Conservation (phyloP, 2,888 invertebrate species). For the Apeira syringaria region DNA sequence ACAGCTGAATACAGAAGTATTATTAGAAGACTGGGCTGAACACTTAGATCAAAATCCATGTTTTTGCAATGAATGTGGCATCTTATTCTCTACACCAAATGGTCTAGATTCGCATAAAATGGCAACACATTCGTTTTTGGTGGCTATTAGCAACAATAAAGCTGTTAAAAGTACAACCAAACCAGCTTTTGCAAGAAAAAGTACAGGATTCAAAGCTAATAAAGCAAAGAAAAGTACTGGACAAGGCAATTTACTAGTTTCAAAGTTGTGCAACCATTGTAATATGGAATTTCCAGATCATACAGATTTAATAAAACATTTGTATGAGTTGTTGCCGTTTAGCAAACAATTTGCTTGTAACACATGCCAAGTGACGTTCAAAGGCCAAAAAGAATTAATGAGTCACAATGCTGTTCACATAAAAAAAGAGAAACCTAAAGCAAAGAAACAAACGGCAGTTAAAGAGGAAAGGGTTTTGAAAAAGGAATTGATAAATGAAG, state of each 20-base stretch:
- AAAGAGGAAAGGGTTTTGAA: neutral
- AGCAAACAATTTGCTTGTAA: conserved; percentile 32
- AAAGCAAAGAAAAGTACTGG: conserved; percentile 21
- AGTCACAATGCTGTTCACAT: conserved; percentile 20
- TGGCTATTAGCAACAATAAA: conserved; percentile 36
- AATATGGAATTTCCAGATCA: conserved; percentile 42
- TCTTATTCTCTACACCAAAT: conserved; percentile 50
- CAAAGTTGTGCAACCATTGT: conserved; percentile 48
- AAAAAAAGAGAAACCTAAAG: conserved; percentile 17
- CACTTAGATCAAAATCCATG: conserved; percentile 36
- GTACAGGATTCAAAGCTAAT: conserved; percentile 1
- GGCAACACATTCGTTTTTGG: conserved; percentile 48
- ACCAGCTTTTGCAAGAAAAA: conserved; percentile 7
- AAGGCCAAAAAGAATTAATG: conserved; percentile 12
- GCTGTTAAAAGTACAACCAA: conserved; percentile 32
- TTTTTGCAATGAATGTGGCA: conserved; percentile 47
- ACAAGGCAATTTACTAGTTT: conserved; percentile 3
- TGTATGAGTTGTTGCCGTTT: conserved; percentile 45
- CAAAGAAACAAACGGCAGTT: conserved; percentile 14
- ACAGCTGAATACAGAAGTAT: conserved; percentile 26
- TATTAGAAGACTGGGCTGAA: conserved; percentile 46
- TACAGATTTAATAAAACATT: conserved; percentile 45
- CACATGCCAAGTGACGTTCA: conserved; percentile 17
- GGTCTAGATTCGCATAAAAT: conserved; percentile 54
- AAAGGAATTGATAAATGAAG: conserved; percentile 3